These are phyloP conservation scores for Folsomia manolachei DNA, from an alignment of 2,888 invertebrate genomes.

Conservation along the genomic window DNA sequence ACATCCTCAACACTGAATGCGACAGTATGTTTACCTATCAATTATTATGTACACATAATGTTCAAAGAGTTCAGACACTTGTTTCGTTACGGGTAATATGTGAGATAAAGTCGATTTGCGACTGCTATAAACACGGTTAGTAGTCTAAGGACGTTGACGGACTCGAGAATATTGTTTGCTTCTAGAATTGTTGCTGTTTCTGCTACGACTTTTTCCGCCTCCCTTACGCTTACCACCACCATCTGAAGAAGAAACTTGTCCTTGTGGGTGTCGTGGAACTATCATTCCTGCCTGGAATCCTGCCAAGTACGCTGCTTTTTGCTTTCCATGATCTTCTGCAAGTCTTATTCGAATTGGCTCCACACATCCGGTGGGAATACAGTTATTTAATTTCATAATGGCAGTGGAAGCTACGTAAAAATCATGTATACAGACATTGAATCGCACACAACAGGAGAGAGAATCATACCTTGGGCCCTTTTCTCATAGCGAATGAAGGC, in stretches of 20 bases:
- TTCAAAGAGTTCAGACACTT: not conserved
- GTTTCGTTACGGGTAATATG: too few species aligned
- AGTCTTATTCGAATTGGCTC: conserved; percentile 80
- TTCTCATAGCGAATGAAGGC: conserved; percentile 72
- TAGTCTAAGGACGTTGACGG: not conserved
- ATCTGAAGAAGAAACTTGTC: not conserved
- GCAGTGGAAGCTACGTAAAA: conserved; percentile 91
- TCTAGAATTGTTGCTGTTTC: not conserved
- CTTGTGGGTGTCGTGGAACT: conserved; percentile 23
- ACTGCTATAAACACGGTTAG: too few species aligned
- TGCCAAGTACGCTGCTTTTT: conserved; percentile 72
- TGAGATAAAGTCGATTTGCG: too few species aligned
- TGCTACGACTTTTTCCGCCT: not conserved
- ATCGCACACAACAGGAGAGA: too few species aligned
- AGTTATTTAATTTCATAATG: conserved; percentile 73
- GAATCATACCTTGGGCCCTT: conserved; percentile 79
- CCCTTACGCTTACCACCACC: not conserved
- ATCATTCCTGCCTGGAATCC: conserved; percentile 65
- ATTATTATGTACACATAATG: not conserved
- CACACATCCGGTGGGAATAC: conserved; percentile 77
- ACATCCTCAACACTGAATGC: not conserved
- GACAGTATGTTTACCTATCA: not conserved
- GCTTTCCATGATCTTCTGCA: conserved; percentile 81
- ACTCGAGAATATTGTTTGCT: not conserved
- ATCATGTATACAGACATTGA: too few species aligned